Evolutionary conservation across 2,797 vertebrate species (phyloP), one percentile per base, ranked within the genome.

Genomic region (Acanthis flammea): DNA sequence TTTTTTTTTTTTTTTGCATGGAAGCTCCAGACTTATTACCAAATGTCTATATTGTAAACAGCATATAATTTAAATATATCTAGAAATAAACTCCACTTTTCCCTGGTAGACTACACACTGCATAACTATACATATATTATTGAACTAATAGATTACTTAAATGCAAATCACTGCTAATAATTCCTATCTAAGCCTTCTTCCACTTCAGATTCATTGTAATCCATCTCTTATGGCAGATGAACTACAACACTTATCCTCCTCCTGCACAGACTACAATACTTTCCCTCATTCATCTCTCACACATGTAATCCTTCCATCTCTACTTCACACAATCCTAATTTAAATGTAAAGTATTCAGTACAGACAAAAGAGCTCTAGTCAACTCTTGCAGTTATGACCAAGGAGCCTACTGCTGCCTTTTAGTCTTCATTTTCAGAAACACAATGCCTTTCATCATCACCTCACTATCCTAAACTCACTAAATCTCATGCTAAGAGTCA

Each of bases 321-420:
- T 96, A 65, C 93, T 95, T 96, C 93, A 93, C 65, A 93, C 88
- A 90, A 86, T 95, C 95, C 83, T 96, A 97, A 97, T 97, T 97
- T 97, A 97, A 97, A 97, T 96, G 85, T 92, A 97, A 95, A 96
- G 82, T 94, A 96, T 88, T 96, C 88, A 89, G 70, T 53, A 77
- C 73, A 94, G 92, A 97, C 84, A 93, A 97, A 96, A 79, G 88
- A 90, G 93, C 78, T 71, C 67, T 55, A 87, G 79, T 82, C 80
- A 93, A 67, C 81, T 95, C 85, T 92, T 91, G 47, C 67, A 88
- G 75, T 83, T 95, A 84, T 39, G 83, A 88, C 74, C 81, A 95
- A 83, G 91, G 58, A 86, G 72, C 55, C 74, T 73, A 83, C 61
- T 6, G 72, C 24, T 94, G 55, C 63, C 94, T 96, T 86, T 94